Base-by-base conservation (phyloP, 2,888 invertebrate genomes). In the Athalia circularis region DNA sequence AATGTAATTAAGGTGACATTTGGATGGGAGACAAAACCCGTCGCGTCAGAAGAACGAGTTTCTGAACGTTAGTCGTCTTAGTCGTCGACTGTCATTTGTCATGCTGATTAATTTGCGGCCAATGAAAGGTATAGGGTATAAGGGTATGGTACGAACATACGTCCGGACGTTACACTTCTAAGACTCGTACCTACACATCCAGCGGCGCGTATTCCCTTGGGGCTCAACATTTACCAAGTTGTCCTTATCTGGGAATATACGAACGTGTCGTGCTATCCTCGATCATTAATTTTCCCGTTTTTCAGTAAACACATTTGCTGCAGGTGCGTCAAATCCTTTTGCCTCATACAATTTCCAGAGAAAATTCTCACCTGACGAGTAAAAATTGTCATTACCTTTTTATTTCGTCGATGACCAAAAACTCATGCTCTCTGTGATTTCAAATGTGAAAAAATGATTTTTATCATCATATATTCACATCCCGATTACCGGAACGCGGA, bases 1-100 rank as follows among this genome's bases (percentile, higher is more conserved):
- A 88, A 88, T 88, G 88, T 87, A 88, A 88, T 88, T 88, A 88
- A 87, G 88, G 85, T 79, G 84, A 85, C 85, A 86, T 85, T 75
- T 13, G 75, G 75, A 75, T 75, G 64, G 61, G 62, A 75, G 75
- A 75, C 75, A 52, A 62, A 75, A 75, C 75, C 75, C 75, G 59
- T 75, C 75, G 62, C 75, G 48, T 3, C 45, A 65, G 61, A 75
- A 43, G 50, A 59, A 75, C 62, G 75, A 75, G 64, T 29, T 29
- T 48, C n/a, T 75, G 48, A 48, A 50, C 74, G 75, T 52, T 62
- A 15, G 75, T 64, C 13, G 9, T n/a, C 15, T n/a, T 8, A 15
- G 62, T 54, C 54, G 54, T 54, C 61, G 62, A 75, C 75, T 75
- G 79, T 82, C 84, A 83, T 85, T 85, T 85, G 85, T 87, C 88